A percentile compares a stretch with the other conserved stretches of the same genome.
phyloP scores from a whole-genome alignment of 2,888 invertebrate genomes.

The Trachelus stipa region DNA sequence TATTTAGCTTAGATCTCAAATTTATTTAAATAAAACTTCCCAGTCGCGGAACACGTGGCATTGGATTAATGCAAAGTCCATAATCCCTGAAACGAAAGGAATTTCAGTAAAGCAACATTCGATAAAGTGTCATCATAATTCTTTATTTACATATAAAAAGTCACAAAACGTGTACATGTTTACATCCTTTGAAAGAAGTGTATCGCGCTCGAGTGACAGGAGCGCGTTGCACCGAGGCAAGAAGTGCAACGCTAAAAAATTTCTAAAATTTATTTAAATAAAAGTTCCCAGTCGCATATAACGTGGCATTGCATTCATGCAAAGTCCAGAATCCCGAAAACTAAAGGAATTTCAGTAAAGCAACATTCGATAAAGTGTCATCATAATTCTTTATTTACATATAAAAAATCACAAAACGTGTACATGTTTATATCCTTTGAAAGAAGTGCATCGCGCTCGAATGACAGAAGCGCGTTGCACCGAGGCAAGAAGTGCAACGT shows the following conservation, averaged over 20 bases:
- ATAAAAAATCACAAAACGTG: slow-evolving; percentile 28
- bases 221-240: slow-evolving; percentile 20
- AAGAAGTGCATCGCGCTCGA: slow-evolving; percentile 19
- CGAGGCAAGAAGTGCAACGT: slow-evolving; percentile 19
- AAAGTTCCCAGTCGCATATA: no score
- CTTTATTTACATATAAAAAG: slow-evolving; percentile 42
- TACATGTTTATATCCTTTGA: slow-evolving; percentile 14
- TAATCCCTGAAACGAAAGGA: not conserved
- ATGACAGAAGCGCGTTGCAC: slow-evolving; percentile 21
- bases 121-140: slow-evolving; percentile 20
- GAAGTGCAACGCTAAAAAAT: slow-evolving; percentile 23
- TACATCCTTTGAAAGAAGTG: slow-evolving; percentile 16
- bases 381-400: slow-evolving; percentile 41
- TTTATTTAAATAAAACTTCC: not conserved
- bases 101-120: not conserved
- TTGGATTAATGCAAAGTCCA: no score
- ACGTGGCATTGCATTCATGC: no score
- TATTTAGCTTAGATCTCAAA: not conserved
- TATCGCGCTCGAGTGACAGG: slow-evolving; percentile 18
- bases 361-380: not conserved
- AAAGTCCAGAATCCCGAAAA: no score
- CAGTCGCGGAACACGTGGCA: not conserved
- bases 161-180: slow-evolving; percentile 16
- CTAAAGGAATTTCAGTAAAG: not conserved
- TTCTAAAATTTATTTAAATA: no score